Evolutionary conservation across 92 coral and sea anemone species (phyloP), one percentile per base, ranked within the genome.

Genomic region (Scolanthus callimorphus): DNA sequence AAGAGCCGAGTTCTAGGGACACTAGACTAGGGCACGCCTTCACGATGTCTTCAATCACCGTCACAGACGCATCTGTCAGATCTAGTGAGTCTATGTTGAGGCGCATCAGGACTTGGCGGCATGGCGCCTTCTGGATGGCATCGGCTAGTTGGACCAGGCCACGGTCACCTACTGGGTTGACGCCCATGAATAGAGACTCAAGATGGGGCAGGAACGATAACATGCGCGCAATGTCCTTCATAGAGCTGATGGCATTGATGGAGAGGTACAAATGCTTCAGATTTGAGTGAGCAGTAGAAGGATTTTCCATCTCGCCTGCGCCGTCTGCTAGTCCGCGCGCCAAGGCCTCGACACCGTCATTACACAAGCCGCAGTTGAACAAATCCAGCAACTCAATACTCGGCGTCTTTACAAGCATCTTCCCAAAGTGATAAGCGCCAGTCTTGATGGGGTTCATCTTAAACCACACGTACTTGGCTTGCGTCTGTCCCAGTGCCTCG

Each of bases 401-500:
- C 2, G 37, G 69, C 48, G 55, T 70, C 79, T 27, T 70, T 63
- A 76, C 49, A 22, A 76, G 25, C 80, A 76, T 51, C 59, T 76
- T 71, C 3, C 83, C 83, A 27, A 76, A 37, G 38, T 76, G 57
- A 39, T 71, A 71, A 20, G 79, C 63, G 13, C 83, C 83, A 13
- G 83, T 76, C 51, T 76, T 76, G 13, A 76, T 53, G 13, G 83
- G 83, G 60, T 76, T 76, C 83, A 76, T 76, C 51, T 76, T 76
- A 22, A 76, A 44, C 83, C 83, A 76, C 43, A 76, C 67, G 28
- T 59, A 59, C 57, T 76, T 76, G 6, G 83, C 69, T 60, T 38
- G 55, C 4, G 80, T 76, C 44, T 49, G 71, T 43, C 70, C 71
- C 4, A 76, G 80, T 19, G 83, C 83, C 20, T 76, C 71, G 57